Evolutionary conservation across 2,797 vertebrate genomes (phyloP).

Genomic region (Intellagama lesueurii): DNA sequence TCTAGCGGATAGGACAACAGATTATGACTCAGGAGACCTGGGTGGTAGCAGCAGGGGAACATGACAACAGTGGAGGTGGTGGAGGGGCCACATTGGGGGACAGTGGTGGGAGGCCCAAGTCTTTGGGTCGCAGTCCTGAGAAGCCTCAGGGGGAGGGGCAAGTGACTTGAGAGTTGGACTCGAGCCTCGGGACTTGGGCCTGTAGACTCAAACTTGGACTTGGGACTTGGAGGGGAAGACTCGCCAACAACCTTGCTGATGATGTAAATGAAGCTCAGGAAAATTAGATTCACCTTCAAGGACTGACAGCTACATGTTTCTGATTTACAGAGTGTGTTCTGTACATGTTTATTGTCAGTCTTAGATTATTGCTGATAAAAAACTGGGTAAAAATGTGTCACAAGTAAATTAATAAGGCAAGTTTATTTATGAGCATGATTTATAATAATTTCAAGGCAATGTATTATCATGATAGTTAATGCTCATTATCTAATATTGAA

Average conservation of each 20-base stretch:
- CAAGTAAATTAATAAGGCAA: not conserved
- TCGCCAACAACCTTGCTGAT: not conserved
- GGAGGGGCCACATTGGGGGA: too few species aligned
- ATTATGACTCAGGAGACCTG: too few species aligned
- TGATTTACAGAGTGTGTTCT: not conserved
- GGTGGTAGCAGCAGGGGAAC: too few species aligned
- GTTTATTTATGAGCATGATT: not conserved
- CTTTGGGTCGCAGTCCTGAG: too few species aligned
- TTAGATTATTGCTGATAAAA: not conserved
- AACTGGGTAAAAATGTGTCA: not conserved
- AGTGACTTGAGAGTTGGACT: too few species aligned
- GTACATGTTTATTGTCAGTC: not conserved
- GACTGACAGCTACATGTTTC: not conserved
- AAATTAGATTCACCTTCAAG: not conserved
- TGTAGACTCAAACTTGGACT: too few species aligned
- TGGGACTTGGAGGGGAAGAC: too few species aligned
- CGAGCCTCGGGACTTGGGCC: too few species aligned
- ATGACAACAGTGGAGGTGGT: too few species aligned
- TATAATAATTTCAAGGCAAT: not conserved
- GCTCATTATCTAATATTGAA: not conserved
- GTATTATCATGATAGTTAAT: not conserved
- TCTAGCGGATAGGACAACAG: too few species aligned
- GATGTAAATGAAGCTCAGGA: not conserved
- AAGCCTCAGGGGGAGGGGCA: too few species aligned
- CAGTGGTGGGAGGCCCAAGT: too few species aligned